Evolutionary conservation across 1,140 invertebrate genomes (phyloP).

Genomic region (Protaetia brevitarsis): DNA sequence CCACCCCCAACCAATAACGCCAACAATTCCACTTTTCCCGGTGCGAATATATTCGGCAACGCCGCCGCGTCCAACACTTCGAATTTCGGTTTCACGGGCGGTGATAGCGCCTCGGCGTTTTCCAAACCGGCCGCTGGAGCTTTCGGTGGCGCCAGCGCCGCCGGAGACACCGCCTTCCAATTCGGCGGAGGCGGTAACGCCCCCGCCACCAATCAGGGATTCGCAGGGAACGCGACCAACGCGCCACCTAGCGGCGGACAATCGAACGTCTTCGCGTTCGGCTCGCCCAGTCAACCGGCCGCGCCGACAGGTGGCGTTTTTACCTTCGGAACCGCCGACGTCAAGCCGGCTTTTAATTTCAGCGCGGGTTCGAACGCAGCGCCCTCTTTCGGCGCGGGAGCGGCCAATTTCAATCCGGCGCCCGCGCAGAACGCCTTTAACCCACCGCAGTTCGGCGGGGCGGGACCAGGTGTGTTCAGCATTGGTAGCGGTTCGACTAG

Average conservation of each 20-base stretch:
- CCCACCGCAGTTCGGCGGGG: not conserved
- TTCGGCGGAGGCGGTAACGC: too few species aligned
- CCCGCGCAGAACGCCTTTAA: not conserved
- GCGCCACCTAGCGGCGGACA: not conserved
- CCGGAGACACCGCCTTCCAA: not conserved
- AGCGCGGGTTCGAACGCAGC: not conserved
- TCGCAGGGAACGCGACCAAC: not conserved
- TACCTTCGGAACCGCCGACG: not conserved
- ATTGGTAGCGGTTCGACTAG: slow-evolving; percentile 18
- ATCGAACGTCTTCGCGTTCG: slow-evolving; percentile 11
- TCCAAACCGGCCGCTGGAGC: not conserved
- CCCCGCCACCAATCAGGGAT: not conserved
- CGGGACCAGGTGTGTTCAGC: slow-evolving; percentile 10
- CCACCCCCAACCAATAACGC: not conserved
- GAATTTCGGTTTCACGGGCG: not conserved
- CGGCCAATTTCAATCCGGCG: not conserved
- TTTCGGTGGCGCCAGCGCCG: not conserved
- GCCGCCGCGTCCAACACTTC: not conserved
- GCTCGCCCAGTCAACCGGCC: not conserved
- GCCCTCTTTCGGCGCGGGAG: not conserved
- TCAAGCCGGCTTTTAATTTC: not conserved
- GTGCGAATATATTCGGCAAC: not conserved
- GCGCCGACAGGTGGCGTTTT: not conserved
- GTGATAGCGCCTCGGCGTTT: not conserved
- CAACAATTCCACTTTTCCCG: not conserved